These are phyloP conservation scores for Zhuqinia jingwanae DNA, from an alignment of 2,888 invertebrate species.

Conservation along the genomic window DNA sequence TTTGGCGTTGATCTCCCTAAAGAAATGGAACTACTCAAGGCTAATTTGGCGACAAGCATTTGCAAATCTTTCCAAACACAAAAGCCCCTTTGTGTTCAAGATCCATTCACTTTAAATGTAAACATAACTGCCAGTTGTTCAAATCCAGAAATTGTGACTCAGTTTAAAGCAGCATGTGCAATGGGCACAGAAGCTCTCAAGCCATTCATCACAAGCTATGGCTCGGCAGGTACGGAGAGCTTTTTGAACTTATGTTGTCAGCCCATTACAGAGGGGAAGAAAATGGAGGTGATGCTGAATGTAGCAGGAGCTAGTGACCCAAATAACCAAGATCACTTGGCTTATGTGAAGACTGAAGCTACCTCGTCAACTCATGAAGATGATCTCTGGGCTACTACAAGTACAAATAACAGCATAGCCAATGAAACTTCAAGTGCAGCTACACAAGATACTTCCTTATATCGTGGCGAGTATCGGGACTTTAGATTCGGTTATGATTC, in stretches of 20 bases:
- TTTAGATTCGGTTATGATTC: no score
- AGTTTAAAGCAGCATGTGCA: slow-evolving; percentile 45
- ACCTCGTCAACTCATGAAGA: slow-evolving; percentile 49
- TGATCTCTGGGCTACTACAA: background rate
- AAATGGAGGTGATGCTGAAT: background rate
- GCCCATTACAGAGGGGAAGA: slow-evolving; percentile 3
- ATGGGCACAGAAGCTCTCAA: slow-evolving; percentile 50
- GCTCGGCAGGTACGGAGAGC: slow-evolving; percentile 36
- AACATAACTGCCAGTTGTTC: slow-evolving; percentile 56
- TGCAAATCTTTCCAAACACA: slow-evolving; percentile 22
- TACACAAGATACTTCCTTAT: no score
- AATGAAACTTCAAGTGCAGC: background rate
- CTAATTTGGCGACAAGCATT: slow-evolving; percentile 45
- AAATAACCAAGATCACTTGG: slow-evolving; percentile 44
- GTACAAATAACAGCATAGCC: background rate
- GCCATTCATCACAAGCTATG: slow-evolving; percentile 51
- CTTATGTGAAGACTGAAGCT: slow-evolving; percentile 41
- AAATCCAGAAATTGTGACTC: background rate
- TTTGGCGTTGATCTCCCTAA: slow-evolving; percentile 19
- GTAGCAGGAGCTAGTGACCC: background rate
- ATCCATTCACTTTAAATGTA: slow-evolving; percentile 55
- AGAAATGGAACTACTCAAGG: slow-evolving; percentile 52
- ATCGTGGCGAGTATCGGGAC: no score
- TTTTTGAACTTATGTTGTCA: slow-evolving; percentile 56
- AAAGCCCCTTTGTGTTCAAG: slow-evolving; percentile 49